These are phyloP conservation scores for Zaprionus bogoriensis DNA, from an alignment of 2,888 invertebrate genomes.

Conservation along the genomic window DNA sequence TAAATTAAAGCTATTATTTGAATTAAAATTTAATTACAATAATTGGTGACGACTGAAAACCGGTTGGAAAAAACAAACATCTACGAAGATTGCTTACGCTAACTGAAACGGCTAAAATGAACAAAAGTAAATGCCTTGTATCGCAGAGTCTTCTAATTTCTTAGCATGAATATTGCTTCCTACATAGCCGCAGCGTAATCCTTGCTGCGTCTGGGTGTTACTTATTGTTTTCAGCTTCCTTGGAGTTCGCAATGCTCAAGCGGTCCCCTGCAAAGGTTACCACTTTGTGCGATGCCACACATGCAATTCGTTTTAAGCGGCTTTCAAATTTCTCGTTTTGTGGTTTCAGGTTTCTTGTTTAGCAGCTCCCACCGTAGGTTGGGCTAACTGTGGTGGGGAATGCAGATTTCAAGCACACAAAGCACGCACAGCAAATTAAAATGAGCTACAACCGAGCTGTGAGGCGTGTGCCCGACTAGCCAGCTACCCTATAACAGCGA, in stretches of 20 bases:
- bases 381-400: slow-evolving; percentile 13
- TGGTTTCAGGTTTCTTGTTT: slow-evolving; percentile 11
- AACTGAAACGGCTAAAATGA: neutral
- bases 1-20: neutral
- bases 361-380: neutral
- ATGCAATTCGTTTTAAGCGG: slow-evolving; percentile 57
- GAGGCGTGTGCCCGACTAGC: too few species aligned
- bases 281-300: slow-evolving; percentile 29
- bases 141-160: neutral
- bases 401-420: slow-evolving; percentile 55
- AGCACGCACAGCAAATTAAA: slow-evolving; percentile 69
- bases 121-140: neutral
- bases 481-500: neutral
- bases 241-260: slow-evolving; percentile 5
- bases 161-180: neutral
- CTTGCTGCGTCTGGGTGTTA: slow-evolving; percentile 18
- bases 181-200: slow-evolving; percentile 21
- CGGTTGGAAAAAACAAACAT: neutral
- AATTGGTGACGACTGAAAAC: neutral
- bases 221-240: slow-evolving; percentile 1
- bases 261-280: slow-evolving; percentile 5
- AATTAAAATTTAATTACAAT: neutral
- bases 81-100: neutral
- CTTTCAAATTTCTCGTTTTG: slow-evolving; percentile 21
- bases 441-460: slow-evolving; percentile 15